Conservation (phyloP, 92 coral and sea anemone genomes). For the Phenganax stokvisi region DNA sequence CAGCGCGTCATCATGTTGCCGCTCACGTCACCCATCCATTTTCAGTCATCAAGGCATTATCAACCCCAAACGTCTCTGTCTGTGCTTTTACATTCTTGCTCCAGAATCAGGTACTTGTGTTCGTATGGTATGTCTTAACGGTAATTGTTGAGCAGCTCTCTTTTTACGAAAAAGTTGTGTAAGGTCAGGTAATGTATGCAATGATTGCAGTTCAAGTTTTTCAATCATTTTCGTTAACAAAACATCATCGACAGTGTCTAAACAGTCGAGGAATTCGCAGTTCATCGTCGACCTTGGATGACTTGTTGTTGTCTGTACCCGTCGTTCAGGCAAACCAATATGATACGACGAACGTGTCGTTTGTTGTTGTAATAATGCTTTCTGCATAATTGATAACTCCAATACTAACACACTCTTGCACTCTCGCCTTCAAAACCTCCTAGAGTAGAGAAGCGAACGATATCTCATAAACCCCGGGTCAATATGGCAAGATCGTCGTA, state of each 20-base stretch:
- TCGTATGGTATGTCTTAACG: conserved; percentile 1
- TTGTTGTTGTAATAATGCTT: conserved; percentile 22
- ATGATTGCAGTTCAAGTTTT: conserved; percentile 31
- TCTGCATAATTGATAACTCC: conserved; percentile 7
- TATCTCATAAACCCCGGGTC: not conserved
- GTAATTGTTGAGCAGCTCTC: not conserved
- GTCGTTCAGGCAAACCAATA: not conserved
- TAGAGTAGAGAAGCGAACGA: not conserved
- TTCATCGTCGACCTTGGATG: conserved; percentile 9
- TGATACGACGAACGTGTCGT: not conserved
- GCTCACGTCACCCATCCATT: too few species aligned
- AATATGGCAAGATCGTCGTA: too few species aligned
- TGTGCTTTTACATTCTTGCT: conserved; percentile 1
- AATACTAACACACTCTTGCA: not conserved
- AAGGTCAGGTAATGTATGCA: conserved; percentile 33
- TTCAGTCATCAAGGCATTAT: too few species aligned
- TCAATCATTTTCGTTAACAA: conserved; percentile 31
- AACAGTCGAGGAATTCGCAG: conserved; percentile 30
- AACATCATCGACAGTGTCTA: conserved; percentile 35
- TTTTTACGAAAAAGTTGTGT: conserved; percentile 17
- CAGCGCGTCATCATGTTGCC: too few species aligned
- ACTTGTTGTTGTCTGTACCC: not conserved
- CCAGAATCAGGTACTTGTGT: not conserved
- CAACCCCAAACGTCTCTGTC: not conserved
- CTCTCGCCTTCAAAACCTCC: not conserved